phyloP scores from a whole-genome alignment of 2,797 vertebrate species.

The Sardinella longiceps region DNA sequence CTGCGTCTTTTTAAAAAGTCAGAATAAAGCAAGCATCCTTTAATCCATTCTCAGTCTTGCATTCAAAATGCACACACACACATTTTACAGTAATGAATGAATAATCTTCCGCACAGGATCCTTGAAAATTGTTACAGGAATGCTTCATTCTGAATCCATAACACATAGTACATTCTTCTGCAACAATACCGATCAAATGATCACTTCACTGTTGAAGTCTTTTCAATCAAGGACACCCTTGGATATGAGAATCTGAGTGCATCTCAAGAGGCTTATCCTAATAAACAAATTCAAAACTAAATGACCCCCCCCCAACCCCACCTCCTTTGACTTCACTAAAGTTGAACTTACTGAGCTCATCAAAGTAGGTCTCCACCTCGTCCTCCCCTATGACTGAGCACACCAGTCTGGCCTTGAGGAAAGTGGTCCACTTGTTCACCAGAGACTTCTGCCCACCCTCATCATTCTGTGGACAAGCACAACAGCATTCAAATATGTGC shows the following conservation, averaged over 20 bases:
- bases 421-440: conserved; percentile 94
- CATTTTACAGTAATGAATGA: too few relatives aligned
- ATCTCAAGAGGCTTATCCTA: too few relatives aligned
- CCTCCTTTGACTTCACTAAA: too few relatives aligned
- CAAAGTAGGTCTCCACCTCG: conserved; percentile 84
- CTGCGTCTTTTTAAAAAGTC: background rate
- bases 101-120: too few relatives aligned
- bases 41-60: background rate
- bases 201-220: background rate
- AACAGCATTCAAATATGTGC: background rate
- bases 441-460: conserved; percentile 90
- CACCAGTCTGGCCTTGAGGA: conserved; percentile 90
- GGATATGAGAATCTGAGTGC: too few relatives aligned
- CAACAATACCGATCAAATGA: too few relatives aligned
- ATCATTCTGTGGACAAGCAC: conserved; percentile 78
- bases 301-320: too few relatives aligned
- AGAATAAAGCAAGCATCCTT: background rate
- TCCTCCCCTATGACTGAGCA: conserved; percentile 85
- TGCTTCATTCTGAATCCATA: too few relatives aligned
- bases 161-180: too few relatives aligned
- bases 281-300: too few relatives aligned
- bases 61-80: background rate
- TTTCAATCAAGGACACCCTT: background rate
- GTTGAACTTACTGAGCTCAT: conserved; percentile 77
- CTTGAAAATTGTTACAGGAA: too few relatives aligned